Evolutionary conservation across 1,140 invertebrate species (phyloP), one percentile per base, ranked within the genome.

Genomic region (Bombus ignitus): DNA sequence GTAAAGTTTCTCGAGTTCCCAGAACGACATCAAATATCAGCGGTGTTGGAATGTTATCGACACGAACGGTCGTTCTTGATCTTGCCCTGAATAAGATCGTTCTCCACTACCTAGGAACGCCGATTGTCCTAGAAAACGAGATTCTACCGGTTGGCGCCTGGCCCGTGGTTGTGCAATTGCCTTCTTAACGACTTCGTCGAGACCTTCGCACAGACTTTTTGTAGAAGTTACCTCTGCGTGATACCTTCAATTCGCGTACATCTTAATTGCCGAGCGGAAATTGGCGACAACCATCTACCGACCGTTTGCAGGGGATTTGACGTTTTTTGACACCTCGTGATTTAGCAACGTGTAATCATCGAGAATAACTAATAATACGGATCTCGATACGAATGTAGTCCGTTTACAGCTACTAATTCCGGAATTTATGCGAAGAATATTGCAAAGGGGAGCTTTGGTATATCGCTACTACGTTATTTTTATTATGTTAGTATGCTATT

Each of bases 51-150:
- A 91, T 88, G 85, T 87, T 90, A 86, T 87, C 89, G 81, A 83
- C 72, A 32, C 62, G 76, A 37, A 42, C 70, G 62, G 37, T 44
- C 75, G 88, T 82, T 90, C 89, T 91, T 90, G 83, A 90, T 90
- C 89, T 90, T 90, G 89, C 42, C 72, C 68, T 57, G 78, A 86
- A 85, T 47, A 53, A 79, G 84, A 89, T 81, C 86, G 87, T 80
- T 76, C 59, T 68, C 47, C 32, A 53, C 42, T 53, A 66, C 62
- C 57, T 78, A 39, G 39, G 88, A 90, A 89, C 81, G 88, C 53
- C 79, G 89, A 90, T 90, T 91, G 89, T 91, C 89, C 88, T 91
- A 91, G 88, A 91, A 90, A 91, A 88, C 83, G 74, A 86, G 89
- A 91, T 90, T 91, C 89, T 90, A 89, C 78, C 66, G 68, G 83